These are phyloP conservation scores for Ceyx cyanopectus DNA, from an alignment of 2,113 vertebrate species.

Conservation along the genomic window DNA sequence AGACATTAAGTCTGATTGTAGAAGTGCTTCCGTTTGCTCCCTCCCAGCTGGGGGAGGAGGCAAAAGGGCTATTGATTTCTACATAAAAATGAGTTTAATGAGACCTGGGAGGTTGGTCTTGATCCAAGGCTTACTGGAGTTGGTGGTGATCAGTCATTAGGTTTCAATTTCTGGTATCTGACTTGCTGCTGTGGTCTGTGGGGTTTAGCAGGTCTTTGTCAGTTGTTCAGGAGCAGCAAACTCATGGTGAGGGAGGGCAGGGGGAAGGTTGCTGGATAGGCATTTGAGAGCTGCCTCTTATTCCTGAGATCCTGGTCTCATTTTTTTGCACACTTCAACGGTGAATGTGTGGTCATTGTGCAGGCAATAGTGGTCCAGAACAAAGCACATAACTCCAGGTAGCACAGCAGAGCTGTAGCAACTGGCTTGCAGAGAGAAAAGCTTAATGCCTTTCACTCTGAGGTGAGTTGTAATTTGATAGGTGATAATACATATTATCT, in stretches of 20 bases:
- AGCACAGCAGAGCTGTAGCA: not conserved
- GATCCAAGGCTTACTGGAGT: not conserved
- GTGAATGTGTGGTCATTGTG: not conserved
- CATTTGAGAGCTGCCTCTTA: not conserved
- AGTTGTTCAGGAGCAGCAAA: not conserved
- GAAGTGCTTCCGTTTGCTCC: slow-evolving; percentile 11
- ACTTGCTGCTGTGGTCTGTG: not conserved
- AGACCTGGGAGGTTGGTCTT: slow-evolving; percentile 15
- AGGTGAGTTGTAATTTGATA: not conserved
- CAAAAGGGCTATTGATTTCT: slow-evolving; percentile 35
- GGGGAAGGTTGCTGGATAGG: not conserved
- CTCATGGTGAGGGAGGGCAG: not conserved
- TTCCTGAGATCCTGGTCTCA: not conserved
- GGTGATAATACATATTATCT: not conserved
- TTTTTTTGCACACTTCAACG: not conserved
- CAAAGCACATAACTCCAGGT: not conserved
- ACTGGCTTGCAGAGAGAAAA: not conserved
- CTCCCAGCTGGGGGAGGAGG: not conserved
- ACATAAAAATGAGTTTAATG: slow-evolving; percentile 49
- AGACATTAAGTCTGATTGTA: slow-evolving; percentile 20
- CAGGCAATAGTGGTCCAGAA: not conserved
- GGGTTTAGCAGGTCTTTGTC: not conserved
- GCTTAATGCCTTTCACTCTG: not conserved
- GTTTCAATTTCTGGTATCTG: not conserved
- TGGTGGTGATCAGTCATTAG: not conserved